Conservation (phyloP, 2,888 invertebrate species). For the Calephelis perditalis region DNA sequence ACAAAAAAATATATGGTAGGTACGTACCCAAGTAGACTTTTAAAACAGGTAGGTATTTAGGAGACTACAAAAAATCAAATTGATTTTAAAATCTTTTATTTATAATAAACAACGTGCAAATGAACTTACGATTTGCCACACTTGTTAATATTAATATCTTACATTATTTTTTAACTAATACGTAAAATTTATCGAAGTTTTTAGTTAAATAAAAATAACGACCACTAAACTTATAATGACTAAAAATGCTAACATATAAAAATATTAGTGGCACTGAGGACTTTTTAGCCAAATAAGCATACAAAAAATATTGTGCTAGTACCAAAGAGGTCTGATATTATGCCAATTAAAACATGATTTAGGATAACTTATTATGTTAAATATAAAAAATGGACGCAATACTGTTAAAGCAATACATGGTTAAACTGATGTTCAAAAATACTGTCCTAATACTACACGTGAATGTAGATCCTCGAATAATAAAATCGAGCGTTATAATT, state of each 20-base stretch:
- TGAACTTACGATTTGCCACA: slow-evolving; percentile 29
- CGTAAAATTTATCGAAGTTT: slow-evolving; percentile 44
- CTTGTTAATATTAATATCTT: slow-evolving; percentile 16
- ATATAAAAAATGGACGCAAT: slow-evolving; percentile 26
- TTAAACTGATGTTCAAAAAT: slow-evolving; percentile 26
- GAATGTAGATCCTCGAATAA: not conserved
- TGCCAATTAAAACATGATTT: slow-evolving; percentile 1
- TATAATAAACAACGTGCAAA: slow-evolving; percentile 73
- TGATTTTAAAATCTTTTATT: slow-evolving; percentile 59
- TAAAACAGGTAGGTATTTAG: not conserved
- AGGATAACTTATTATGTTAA: slow-evolving; percentile 20
- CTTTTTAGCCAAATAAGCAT: slow-evolving; percentile 25
- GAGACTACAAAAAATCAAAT: slow-evolving; percentile 24
- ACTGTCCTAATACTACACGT: slow-evolving; percentile 9
- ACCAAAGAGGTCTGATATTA: not conserved
- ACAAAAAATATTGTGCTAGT: slow-evolving; percentile 35
- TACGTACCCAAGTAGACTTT: too few relatives aligned
- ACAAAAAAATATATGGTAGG: too few relatives aligned
- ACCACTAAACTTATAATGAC: slow-evolving; percentile 51
- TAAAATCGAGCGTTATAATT: slow-evolving; percentile 1
- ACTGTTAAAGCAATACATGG: slow-evolving; percentile 29
- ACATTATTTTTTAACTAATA: slow-evolving; percentile 39
- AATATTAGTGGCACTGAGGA: slow-evolving; percentile 56
- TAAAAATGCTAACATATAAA: slow-evolving; percentile 59
- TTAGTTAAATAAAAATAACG: slow-evolving; percentile 46